Evolutionary conservation across 2,113 vertebrate species (phyloP), one percentile per base, ranked within the genome.

Genomic region (Notarius quadriscutis): DNA sequence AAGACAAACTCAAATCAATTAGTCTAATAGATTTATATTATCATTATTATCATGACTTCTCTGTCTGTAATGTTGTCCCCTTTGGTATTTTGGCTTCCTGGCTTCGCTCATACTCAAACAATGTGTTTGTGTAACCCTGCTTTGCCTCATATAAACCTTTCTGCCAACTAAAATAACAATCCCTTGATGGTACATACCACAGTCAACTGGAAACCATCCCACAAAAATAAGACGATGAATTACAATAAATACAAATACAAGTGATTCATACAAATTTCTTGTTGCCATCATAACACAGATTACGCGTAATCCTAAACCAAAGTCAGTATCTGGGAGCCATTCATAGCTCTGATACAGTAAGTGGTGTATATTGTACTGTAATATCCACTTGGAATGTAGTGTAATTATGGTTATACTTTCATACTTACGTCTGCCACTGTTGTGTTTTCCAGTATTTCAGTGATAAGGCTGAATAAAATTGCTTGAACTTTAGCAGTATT

Each of bases 151-250:
- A 83, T 67, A 87, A 65, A 71, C 9, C 65, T 72, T 89, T 83
- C 88, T 50, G 65, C 72, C 82, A 81, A 79, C 78, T 58, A 84
- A 84, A 87, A 67, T 53, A 72, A 86, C 25, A 86, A 57, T 80
- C 17, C 17, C 83, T 84, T 30, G 27, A 30, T 72, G 18, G 11
- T 20, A 57, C 11, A 18, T 41, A 55, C 55, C 20, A 63, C 71
- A 79, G 62, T 72, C 53, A 55, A n/a, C 74, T 55, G 50, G 50
- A 57, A 72, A 72, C 14, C 51, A 8, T 22, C 50, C 27, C 65
- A 84, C 83, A 71, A 55, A 57, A 71, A 84, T 27, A 72, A 62
- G 34, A 62, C 15, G 58, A 60, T 4, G 22, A 48, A 18, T 75
- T 74, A 48, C 1, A 60, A 48, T 41, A 60, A 75, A 48, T 69